Conservation (phyloP, 2,113 vertebrate genomes). For the Chaetodon auriga region DNA sequence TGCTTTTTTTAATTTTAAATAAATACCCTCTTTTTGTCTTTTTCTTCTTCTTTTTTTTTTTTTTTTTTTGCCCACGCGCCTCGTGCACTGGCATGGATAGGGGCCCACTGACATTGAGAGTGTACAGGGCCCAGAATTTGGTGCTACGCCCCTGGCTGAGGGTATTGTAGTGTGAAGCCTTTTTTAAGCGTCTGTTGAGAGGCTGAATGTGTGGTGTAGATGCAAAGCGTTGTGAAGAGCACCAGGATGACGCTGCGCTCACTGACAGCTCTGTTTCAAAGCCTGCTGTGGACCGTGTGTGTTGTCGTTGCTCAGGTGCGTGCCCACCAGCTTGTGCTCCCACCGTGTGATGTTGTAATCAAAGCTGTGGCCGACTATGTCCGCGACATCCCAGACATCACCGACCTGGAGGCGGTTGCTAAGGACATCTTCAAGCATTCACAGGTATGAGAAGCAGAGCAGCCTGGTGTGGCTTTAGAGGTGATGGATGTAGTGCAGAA, state of each 20-base stretch:
- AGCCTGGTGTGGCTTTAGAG: background rate
- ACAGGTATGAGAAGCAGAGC: slow-evolving; percentile 82
- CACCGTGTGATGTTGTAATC: slow-evolving; percentile 96
- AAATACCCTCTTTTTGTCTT: too few species aligned
- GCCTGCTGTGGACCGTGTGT: background rate
- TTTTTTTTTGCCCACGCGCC: too few species aligned
- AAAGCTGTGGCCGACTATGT: slow-evolving; percentile 95
- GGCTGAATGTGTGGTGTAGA: background rate
- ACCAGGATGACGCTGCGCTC: background rate
- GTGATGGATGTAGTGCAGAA: background rate
- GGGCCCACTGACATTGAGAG: too few species aligned
- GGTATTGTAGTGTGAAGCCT: too few species aligned
- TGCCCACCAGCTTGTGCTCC: slow-evolving; percentile 95
- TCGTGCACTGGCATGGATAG: too few species aligned
- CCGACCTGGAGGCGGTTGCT: slow-evolving; percentile 92
- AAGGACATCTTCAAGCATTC: slow-evolving; percentile 96
- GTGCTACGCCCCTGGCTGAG: too few species aligned
- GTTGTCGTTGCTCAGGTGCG: slow-evolving; percentile 86
- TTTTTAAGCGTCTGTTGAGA: too few species aligned
- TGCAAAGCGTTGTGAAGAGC: background rate
- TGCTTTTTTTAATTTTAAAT: too few species aligned
- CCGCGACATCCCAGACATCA: slow-evolving; percentile 91
- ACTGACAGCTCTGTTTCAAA: background rate
- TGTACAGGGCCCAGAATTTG: too few species aligned
- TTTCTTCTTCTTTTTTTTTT: too few species aligned